phyloP scores from a whole-genome alignment of 2,797 vertebrate species.

The Meriones psammophilus region DNA sequence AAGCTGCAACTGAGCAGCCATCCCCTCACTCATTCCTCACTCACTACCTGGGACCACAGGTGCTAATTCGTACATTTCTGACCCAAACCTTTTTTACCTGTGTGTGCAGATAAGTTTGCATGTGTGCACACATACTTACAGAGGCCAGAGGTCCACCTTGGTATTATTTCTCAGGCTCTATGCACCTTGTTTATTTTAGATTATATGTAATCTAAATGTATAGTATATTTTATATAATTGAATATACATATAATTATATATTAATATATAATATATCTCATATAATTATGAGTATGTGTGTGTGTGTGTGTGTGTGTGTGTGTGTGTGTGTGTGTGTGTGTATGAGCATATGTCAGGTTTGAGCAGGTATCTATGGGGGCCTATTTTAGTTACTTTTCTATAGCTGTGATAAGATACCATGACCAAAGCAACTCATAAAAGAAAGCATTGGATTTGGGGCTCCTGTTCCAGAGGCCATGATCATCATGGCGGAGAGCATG shows the following conservation, averaged over 20 bases:
- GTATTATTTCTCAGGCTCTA: not conserved
- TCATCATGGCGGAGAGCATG: not conserved
- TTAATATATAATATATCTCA: not conserved
- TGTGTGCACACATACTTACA: not conserved
- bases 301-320: not conserved
- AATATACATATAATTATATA: not conserved
- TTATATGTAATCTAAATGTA: not conserved
- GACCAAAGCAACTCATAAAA: too few species aligned
- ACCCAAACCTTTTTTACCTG: not conserved
- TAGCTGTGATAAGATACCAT: too few species aligned
- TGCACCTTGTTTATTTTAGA: not conserved
- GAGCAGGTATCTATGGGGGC: not conserved
- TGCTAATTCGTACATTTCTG: not conserved
- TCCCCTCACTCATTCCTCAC: not conserved
- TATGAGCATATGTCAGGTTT: not conserved
- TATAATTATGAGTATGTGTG: not conserved
- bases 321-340: not conserved
- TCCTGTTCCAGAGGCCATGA: not conserved
- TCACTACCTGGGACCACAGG: not conserved
- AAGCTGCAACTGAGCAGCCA: accelerated
- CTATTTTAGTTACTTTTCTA: not conserved
- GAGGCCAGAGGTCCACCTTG: not conserved
- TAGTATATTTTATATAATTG: not conserved
- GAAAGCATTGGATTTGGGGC: too few species aligned
- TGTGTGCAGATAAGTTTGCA: not conserved